phyloP scores from a whole-genome alignment of 2,113 vertebrate species.

The Colius striatus region DNA sequence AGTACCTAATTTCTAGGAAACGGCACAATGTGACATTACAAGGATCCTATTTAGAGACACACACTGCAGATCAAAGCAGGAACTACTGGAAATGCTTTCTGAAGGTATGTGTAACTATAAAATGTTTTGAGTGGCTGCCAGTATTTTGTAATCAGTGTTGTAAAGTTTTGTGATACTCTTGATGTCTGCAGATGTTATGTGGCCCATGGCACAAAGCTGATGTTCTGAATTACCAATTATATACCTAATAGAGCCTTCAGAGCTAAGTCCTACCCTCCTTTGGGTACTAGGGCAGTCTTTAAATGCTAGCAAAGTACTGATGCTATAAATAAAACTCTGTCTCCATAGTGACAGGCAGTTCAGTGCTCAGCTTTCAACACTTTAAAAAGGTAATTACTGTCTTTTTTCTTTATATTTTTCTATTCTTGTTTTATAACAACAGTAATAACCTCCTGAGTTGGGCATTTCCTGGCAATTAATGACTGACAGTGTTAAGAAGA shows the following conservation, averaged over 20 bases:
- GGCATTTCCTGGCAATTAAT: slow-evolving; percentile 72
- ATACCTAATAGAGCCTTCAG: slow-evolving; percentile 61
- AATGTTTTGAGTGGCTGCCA: slow-evolving; percentile 75
- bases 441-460: slow-evolving; percentile 70
- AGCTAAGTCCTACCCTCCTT: slow-evolving; percentile 55
- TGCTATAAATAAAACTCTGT: slow-evolving; percentile 63
- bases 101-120: slow-evolving; percentile 76
- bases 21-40: slow-evolving; percentile 69
- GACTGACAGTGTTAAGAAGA: slow-evolving; percentile 70
- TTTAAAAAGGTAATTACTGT: slow-evolving; percentile 71
- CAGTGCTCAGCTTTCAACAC: slow-evolving; percentile 62
- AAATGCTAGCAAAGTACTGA: slow-evolving; percentile 56
- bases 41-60: slow-evolving; percentile 76
- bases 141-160: slow-evolving; percentile 76
- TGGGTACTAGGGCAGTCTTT: slow-evolving; percentile 58
- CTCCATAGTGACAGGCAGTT: slow-evolving; percentile 43
- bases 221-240: slow-evolving; percentile 77
- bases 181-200: slow-evolving; percentile 78
- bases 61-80: slow-evolving; percentile 72
- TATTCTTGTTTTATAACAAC: slow-evolving; percentile 72
- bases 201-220: slow-evolving; percentile 67
- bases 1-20: slow-evolving; percentile 71
- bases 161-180: slow-evolving; percentile 77
- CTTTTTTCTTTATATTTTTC: slow-evolving; percentile 72
- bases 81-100: slow-evolving; percentile 74